These are phyloP conservation scores for Holothuria glaberrima DNA, from an alignment of 35 echinoderm and acorn worm species.

Conservation along the genomic window DNA sequence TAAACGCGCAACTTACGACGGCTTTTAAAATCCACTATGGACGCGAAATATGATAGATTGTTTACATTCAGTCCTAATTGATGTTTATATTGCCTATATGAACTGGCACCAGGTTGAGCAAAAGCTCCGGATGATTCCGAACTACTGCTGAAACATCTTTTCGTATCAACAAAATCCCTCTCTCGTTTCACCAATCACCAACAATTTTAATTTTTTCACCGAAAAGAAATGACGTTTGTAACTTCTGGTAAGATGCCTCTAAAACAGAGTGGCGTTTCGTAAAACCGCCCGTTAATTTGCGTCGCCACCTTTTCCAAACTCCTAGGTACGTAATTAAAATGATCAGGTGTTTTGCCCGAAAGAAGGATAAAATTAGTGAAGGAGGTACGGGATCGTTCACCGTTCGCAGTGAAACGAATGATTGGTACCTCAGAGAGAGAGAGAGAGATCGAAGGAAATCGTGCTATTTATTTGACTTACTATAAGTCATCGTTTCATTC, in stretches of 20 bases:
- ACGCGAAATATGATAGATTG: conserved; percentile 61
- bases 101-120: conserved; percentile 48
- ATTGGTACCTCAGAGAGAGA: background rate
- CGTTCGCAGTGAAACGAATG: too few species aligned
- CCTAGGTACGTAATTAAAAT: conserved; percentile 42
- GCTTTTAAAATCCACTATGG: conserved; percentile 64
- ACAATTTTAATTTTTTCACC: conserved; percentile 23
- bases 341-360: conserved; percentile 42
- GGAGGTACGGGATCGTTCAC: conserved; percentile 16
- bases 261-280: conserved; percentile 53
- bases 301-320: background rate
- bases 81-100: conserved; percentile 63
- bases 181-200: conserved; percentile 45
- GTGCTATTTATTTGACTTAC: conserved; percentile 32
- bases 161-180: conserved; percentile 60
- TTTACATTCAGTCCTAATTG: conserved; percentile 57
- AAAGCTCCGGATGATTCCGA: conserved; percentile 14
- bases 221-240: conserved; percentile 37
- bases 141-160: conserved; percentile 55
- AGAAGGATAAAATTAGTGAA: conserved; percentile 25
- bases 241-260: conserved; percentile 15
- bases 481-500: background rate
- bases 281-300: conserved; percentile 62
- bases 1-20: conserved; percentile 48
- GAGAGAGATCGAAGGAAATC: background rate